Base-by-base conservation (phyloP, 2,797 vertebrate genomes). In the Denticeps clupeoides region DNA sequence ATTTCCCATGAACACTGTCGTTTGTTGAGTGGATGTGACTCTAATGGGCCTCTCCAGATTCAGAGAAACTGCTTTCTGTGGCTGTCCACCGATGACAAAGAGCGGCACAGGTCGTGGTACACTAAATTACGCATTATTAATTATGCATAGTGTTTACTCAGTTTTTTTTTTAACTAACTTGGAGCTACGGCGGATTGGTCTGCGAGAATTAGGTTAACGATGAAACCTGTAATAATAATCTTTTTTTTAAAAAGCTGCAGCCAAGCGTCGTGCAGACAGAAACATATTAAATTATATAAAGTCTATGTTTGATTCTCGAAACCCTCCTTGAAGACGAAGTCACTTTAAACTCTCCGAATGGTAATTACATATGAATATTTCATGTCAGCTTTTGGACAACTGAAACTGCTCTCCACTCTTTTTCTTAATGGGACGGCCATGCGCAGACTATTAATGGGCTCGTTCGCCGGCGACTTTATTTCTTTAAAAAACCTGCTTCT, bases 291-390 rank as follows among this genome's bases (percentile, higher is more conserved):
- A 47, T 47, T 25, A n/a, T 41, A 40, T 44, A 31, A 41, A 44
- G 51, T 52, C 26, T 49, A 47, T 26, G 62, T 64, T 71, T 61
- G 67, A 64, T 41, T 48, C 56, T 47, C 42, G 26, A 45, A 51
- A 53, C 63, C 31, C 59, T 49, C 47, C 55, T 52, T 61, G 56
- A 50, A 54, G 53, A 53, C 63, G 61, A 59, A 56, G 55, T 53
- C 63, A 63, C 72, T 76, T 68, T 72, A 64, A 78, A 77, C 63
- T 67, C 65, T 69, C 62, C 63, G 22, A 26, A 72, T 75, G 82
- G 61, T 84, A 86, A 89, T 85, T 80, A 79, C 56, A 70, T 70
- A 78, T 70, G 75, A 82, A 81, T 75, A 80, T 80, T 84, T 84
- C 68, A 79, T 70, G 77, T 74, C 68, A 63, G 75, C 60, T 77